Evolutionary conservation across 2,797 vertebrate species (phyloP).

Genomic region (Margarornis squamiger): DNA sequence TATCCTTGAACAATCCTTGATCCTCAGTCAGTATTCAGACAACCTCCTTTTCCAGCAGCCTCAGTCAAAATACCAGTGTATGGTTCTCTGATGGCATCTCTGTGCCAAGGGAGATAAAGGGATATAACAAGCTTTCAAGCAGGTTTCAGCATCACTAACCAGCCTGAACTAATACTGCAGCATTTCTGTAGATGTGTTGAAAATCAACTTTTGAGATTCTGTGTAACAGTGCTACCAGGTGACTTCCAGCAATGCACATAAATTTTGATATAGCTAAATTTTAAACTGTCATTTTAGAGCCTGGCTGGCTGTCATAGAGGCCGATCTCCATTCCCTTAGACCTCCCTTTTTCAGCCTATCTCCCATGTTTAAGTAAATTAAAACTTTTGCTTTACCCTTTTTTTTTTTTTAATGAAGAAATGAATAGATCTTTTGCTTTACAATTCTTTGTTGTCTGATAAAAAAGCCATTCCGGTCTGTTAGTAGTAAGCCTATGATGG

Average conservation of each 20-base stretch:
- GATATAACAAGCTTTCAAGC: background rate
- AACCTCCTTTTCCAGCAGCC: background rate
- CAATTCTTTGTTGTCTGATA: background rate
- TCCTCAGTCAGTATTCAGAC: background rate
- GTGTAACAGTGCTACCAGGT: background rate
- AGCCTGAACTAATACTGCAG: slow-evolving; percentile 35
- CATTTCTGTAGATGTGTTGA: background rate
- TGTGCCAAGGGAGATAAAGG: slow-evolving; percentile 17
- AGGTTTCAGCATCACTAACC: background rate
- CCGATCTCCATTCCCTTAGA: background rate
- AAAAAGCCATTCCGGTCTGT: background rate
- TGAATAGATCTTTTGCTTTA: background rate
- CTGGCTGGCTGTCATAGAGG: background rate
- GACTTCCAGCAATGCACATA: background rate
- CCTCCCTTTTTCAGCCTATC: background rate
- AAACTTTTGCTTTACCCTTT: background rate
- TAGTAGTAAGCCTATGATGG: background rate
- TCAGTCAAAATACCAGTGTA: background rate
- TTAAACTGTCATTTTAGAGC: background rate
- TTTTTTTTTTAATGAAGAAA: background rate
- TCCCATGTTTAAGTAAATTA: background rate
- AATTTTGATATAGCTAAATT: background rate
- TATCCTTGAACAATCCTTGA: slow-evolving; percentile 6
- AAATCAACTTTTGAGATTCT: background rate
- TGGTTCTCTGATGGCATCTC: slow-evolving; percentile 3